Evolutionary conservation across 2,888 invertebrate genomes (phyloP).

Genomic region (Drosophila macrospina): DNA sequence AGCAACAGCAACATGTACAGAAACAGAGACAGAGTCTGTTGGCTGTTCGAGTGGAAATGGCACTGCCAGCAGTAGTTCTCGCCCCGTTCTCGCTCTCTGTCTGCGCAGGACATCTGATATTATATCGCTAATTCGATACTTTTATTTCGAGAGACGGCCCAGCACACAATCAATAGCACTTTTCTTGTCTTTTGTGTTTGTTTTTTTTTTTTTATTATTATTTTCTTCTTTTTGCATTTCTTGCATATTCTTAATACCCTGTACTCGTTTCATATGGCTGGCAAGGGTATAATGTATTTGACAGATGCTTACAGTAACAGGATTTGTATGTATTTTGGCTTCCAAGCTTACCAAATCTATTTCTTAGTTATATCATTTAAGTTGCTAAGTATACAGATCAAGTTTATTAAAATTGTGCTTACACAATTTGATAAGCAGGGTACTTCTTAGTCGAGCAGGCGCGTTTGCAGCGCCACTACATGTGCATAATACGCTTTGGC

Average conservation of each 20-base stretch:
- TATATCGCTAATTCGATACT: constrained; percentile 84
- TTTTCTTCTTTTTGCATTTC: constrained; percentile 46
- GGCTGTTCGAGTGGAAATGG: constrained; percentile 74
- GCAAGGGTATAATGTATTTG: no score
- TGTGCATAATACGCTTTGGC: constrained; percentile 4
- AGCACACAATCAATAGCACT: constrained; percentile 45
- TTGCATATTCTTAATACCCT: constrained; percentile 65
- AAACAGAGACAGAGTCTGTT: constrained; percentile 45
- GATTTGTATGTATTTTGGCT: no score
- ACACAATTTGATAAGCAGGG: background rate
- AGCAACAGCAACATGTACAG: no score
- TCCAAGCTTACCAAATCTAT: no score
- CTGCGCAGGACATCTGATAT: constrained; percentile 77
- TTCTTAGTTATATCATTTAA: no score
- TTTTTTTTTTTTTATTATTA: constrained; percentile 10
- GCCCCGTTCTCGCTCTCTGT: background rate
- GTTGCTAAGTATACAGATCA: no score
- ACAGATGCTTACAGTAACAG: no score
- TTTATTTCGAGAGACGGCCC: constrained; percentile 66
- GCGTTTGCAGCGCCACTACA: background rate
- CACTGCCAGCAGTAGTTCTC: constrained; percentile 47
- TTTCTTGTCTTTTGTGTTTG: constrained; percentile 30
- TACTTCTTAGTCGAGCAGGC: background rate
- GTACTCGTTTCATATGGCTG: no score
- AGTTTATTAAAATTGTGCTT: no score